These are phyloP conservation scores for Nebria salina DNA, from an alignment of 2,888 invertebrate species.

Conservation along the genomic window DNA sequence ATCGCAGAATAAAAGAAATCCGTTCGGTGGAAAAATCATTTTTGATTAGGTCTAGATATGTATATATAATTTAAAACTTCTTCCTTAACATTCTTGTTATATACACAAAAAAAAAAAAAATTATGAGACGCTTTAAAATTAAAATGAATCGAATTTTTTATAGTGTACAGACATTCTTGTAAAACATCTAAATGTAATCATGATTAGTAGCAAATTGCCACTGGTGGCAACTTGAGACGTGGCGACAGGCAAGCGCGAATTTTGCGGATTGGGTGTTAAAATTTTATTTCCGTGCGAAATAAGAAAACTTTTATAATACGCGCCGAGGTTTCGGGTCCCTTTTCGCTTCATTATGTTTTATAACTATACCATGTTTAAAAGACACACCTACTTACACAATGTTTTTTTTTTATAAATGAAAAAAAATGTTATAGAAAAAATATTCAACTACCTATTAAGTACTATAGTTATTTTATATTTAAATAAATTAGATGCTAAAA, in stretches of 20 bases:
- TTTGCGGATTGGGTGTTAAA: constrained; percentile 58
- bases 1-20: neutral
- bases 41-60: neutral
- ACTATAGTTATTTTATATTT: too few species aligned
- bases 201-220: neutral
- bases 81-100: too few species aligned
- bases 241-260: neutral
- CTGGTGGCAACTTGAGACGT: neutral
- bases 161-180: too few species aligned
- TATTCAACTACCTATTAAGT: too few species aligned
- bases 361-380: neutral
- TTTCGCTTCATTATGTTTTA: neutral
- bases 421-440: too few species aligned
- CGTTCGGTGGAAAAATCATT: neutral
- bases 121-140: too few species aligned
- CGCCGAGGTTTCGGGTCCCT: neutral
- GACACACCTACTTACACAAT: neutral
- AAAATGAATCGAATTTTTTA: too few species aligned
- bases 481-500: too few species aligned
- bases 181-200: too few species aligned
- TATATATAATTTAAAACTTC: too few species aligned
- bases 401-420: constrained; percentile 19
- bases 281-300: constrained; percentile 59
- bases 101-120: too few species aligned
- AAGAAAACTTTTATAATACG: constrained; percentile 59